Conservation (phyloP, 1,140 invertebrate genomes). For the Ridgeia piscesae region DNA sequence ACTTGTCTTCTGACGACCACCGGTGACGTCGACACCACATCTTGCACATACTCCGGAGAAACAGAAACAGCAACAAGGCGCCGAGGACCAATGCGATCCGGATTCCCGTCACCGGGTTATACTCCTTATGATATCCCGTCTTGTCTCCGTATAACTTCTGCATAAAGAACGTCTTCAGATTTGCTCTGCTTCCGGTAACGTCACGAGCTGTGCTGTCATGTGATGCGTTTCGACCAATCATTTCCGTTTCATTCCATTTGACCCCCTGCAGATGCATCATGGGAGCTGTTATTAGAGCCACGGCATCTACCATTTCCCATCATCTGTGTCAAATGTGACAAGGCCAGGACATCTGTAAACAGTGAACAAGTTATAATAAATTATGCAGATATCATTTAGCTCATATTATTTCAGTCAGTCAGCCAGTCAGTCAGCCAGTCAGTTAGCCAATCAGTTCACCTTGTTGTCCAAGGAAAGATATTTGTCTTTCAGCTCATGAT, state of each 20-base stretch:
- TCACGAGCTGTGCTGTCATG: neutral
- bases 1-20: neutral
- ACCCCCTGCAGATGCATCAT: neutral
- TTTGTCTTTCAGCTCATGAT: too few relatives aligned
- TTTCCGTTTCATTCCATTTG: neutral
- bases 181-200: neutral
- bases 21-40: neutral
- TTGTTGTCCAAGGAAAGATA: too few relatives aligned
- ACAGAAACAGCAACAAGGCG: neutral
- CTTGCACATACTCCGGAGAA: neutral
- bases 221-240: neutral
- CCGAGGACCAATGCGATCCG: neutral
- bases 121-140: neutral
- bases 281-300: neutral
- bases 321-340: neutral
- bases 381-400: neutral
- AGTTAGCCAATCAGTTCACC: too few relatives aligned
- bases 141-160: neutral
- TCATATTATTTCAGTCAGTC: too few relatives aligned
- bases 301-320: neutral
- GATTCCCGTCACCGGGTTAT: neutral
- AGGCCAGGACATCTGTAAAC: neutral
- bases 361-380: neutral
- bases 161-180: slow-evolving; percentile 6
- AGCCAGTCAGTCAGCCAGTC: too few relatives aligned